These are phyloP conservation scores for Apis laboriosa DNA, from an alignment of 1,140 invertebrate genomes.

Conservation along the genomic window DNA sequence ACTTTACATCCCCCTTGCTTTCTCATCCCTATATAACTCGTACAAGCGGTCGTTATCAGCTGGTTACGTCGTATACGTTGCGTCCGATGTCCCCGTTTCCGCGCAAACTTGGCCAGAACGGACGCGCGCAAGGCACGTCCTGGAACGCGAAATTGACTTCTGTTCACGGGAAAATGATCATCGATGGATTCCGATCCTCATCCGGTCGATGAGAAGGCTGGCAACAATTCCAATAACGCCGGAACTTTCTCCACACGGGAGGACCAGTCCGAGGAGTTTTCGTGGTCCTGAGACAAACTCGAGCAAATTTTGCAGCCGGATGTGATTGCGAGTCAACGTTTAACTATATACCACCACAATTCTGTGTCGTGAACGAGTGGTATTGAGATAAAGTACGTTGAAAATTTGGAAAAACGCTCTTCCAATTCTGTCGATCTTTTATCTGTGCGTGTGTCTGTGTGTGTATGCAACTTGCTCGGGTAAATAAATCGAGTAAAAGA, in stretches of 20 bases:
- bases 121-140: conserved; percentile 39
- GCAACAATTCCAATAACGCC: conserved; percentile 50
- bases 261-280: not conserved
- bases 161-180: conserved; percentile 51
- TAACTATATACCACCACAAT: not conserved
- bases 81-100: conserved; percentile 51
- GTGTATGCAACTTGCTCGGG: too few relatives aligned
- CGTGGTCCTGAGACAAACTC: conserved; percentile 29
- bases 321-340: not conserved
- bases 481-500: too few relatives aligned
- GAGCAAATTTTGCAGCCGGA: not conserved
- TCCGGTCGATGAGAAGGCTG: not conserved
- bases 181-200: conserved; percentile 35
- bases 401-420: too few relatives aligned
- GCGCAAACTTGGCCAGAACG: conserved; percentile 38
- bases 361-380: too few relatives aligned
- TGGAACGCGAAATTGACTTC: conserved; percentile 56
- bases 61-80: conserved; percentile 27
- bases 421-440: too few relatives aligned
- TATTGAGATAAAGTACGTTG: too few relatives aligned
- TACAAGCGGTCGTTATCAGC: conserved; percentile 45
- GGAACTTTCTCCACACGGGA: conserved; percentile 41
- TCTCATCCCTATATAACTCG: not conserved
- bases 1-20: not conserved
- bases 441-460: too few relatives aligned